These are phyloP conservation scores for Periophthalmus magnuspinnatus DNA, from an alignment of 2,797 vertebrate genomes.

Conservation along the genomic window DNA sequence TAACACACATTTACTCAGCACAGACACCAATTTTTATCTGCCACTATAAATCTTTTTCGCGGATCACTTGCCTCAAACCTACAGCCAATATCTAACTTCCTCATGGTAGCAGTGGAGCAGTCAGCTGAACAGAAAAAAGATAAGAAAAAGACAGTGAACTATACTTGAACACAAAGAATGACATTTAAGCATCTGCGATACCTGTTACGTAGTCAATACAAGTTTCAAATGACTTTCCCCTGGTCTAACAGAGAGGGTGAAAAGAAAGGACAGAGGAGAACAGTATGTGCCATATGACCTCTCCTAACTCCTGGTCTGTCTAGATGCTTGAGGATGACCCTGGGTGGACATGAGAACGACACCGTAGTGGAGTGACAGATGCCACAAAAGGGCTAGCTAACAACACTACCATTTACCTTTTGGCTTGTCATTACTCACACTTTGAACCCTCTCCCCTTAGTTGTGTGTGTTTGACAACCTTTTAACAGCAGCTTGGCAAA, in stretches of 20 bases:
- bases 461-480: neutral
- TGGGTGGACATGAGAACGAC: slow-evolving; percentile 41
- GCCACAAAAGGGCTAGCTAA: slow-evolving; percentile 10
- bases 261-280: slow-evolving; percentile 21
- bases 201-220: slow-evolving; percentile 2
- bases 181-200: neutral
- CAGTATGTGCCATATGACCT: slow-evolving; percentile 38
- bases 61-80: slow-evolving; percentile 62
- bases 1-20: slow-evolving; percentile 1
- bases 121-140: slow-evolving; percentile 29
- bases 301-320: slow-evolving; percentile 29
- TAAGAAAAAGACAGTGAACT: slow-evolving; percentile 16
- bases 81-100: slow-evolving; percentile 61
- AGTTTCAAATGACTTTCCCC: neutral
- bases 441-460: neutral
- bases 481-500: neutral
- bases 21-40: slow-evolving; percentile 50
- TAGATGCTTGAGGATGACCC: slow-evolving; percentile 43
- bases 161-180: slow-evolving; percentile 13
- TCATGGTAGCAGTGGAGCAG: slow-evolving; percentile 40
- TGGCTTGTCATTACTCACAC: neutral
- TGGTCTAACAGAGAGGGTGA: neutral
- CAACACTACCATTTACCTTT: slow-evolving; percentile 16
- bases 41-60: slow-evolving; percentile 55
- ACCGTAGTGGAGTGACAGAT: slow-evolving; percentile 30